phyloP scores from a whole-genome alignment of 1,140 invertebrate genomes.

The Pinna nobilis region DNA sequence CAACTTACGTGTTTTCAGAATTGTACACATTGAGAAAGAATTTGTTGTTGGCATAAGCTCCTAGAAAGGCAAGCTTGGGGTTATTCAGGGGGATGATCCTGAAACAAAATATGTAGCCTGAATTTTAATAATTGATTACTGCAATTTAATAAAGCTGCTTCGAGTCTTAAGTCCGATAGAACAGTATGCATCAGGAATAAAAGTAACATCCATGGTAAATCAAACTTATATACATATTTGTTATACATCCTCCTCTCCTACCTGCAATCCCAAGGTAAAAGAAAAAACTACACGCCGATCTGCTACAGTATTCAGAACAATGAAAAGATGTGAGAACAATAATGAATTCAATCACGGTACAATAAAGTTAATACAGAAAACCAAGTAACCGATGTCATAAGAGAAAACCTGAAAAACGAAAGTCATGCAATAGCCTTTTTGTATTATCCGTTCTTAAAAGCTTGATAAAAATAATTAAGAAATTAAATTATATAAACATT shows the following conservation, averaged over 20 bases:
- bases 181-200: background rate
- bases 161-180: background rate
- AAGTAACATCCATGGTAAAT: background rate
- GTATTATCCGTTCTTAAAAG: too few relatives aligned
- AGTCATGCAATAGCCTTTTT: too few relatives aligned
- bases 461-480: too few relatives aligned
- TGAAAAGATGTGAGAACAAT: too few relatives aligned
- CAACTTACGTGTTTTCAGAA: slow-evolving; percentile 46
- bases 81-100: slow-evolving; percentile 49
- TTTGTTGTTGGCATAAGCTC: slow-evolving; percentile 47
- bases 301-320: too few relatives aligned
- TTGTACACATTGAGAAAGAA: slow-evolving; percentile 56
- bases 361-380: too few relatives aligned
- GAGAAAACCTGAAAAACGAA: too few relatives aligned
- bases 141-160: background rate
- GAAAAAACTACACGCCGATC: too few relatives aligned
- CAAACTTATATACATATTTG: background rate
- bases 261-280: background rate
- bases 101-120: slow-evolving; percentile 26
- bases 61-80: slow-evolving; percentile 41
- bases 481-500: too few relatives aligned
- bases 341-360: too few relatives aligned
- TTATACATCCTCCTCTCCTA: background rate
- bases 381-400: too few relatives aligned
- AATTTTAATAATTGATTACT: background rate